Evolutionary conservation across 2,113 vertebrate species (phyloP).

Genomic region (Alaudala cheleensis): DNA sequence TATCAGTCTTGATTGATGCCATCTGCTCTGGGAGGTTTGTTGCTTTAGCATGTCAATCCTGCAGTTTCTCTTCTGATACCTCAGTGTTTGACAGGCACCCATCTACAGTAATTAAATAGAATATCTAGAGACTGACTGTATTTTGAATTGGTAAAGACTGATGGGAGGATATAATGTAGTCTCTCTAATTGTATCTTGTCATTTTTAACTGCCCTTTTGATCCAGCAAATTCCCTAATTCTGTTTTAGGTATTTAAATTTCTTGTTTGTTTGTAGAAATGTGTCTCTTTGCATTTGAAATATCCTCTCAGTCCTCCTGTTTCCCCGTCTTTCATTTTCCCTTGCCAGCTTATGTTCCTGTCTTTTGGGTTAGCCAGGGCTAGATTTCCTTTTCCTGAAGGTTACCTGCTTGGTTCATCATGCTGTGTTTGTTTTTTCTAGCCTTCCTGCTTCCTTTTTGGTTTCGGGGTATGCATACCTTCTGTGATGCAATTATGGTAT

Average conservation of each 20-base stretch:
- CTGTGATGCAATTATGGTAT: conserved; percentile 62
- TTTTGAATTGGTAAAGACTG: background rate
- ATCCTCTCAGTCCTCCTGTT: background rate
- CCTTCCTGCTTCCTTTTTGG: conserved; percentile 65
- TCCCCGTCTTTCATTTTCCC: background rate
- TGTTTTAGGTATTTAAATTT: background rate
- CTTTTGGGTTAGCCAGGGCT: background rate
- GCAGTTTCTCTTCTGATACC: conserved; percentile 7
- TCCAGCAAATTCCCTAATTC: background rate
- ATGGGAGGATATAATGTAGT: background rate
- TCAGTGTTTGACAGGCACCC: conserved; percentile 8
- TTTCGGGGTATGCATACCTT: conserved; percentile 65
- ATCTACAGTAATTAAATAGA: conserved; percentile 7
- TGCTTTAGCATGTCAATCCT: conserved; percentile 20
- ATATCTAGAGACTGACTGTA: background rate
- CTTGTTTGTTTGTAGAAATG: background rate
- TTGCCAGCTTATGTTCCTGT: background rate
- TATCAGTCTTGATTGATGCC: conserved; percentile 37
- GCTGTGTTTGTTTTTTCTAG: conserved; percentile 56
- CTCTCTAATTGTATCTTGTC: background rate
- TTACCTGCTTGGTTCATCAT: conserved; percentile 59
- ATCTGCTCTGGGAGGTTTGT: conserved; percentile 37
- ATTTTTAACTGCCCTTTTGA: conserved; percentile 2
- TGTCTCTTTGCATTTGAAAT: background rate
- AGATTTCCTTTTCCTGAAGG: conserved; percentile 47